Base-by-base conservation (phyloP, 1,140 invertebrate genomes). In the Pomacea maculata region DNA sequence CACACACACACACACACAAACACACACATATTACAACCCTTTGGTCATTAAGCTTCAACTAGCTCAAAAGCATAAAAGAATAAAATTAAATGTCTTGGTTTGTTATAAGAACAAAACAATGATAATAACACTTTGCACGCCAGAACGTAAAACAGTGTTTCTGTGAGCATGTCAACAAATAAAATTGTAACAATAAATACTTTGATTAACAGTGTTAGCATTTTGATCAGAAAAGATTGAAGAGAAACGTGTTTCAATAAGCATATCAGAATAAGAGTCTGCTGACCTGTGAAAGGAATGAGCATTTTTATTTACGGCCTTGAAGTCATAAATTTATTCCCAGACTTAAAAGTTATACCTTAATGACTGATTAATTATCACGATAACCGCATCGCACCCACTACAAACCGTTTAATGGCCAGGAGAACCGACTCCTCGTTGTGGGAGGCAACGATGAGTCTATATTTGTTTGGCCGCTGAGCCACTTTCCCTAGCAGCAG, bases 381-480 rank as follows among this genome's bases (percentile, higher is more conserved):
- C 57, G 15, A 17, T 4, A 6, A 61, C 9, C 57, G 11, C 15
- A 11, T 61, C 57, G 15, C 11, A 17, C 57, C 57, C 57, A 61
- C 57, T 14, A 14, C 61, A 57, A 11, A 78, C 77, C 77, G 15
- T 57, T 71, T 54, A 1, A 78, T 65, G 45, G 77, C 67, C 5
- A 65, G 34, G 5, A 78, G 21, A 1, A 45, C 77, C 7, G 77
- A 78, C 90, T 98, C 95, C 92, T 99, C 97, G 91, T 99, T 99
- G 92, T 99, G 98, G 5, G 96, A 97, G 14, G 98, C 98, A 74
- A 98, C 96, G 96, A 99, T 98, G 79, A 98, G 25, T 11, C 82
- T 21, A 57, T 67, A 67, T 34, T 68, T 63, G 17, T 52, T 64
- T 75, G 29, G 54, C 96, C 83, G 95, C 15, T 61, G 57, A 17